Conservation (phyloP, 2,888 invertebrate species). For the Oligia fasciuncula region DNA sequence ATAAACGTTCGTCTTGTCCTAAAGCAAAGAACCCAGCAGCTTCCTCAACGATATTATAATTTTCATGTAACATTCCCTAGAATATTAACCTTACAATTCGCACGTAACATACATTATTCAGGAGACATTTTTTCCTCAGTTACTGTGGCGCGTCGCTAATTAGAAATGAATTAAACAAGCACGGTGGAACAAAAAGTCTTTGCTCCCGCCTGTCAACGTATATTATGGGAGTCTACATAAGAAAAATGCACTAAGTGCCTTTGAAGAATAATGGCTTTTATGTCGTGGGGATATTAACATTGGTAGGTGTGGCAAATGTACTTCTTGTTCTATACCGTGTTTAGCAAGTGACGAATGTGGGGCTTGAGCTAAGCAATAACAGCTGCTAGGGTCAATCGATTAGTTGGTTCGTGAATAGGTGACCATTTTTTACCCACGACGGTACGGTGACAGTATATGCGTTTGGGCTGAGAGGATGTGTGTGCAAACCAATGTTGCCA, state of each 20-base stretch:
- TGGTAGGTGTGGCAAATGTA: not conserved
- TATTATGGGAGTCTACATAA: slow-evolving; percentile 30
- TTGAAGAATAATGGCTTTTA: slow-evolving; percentile 28
- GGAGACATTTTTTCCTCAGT: slow-evolving; percentile 49
- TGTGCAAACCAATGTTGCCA: too few species aligned
- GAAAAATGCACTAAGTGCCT: slow-evolving; percentile 47
- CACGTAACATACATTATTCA: slow-evolving; percentile 41
- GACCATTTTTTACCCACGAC: not conserved
- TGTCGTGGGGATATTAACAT: slow-evolving; percentile 6
- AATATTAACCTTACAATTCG: slow-evolving; percentile 39
- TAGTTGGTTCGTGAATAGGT: too few species aligned
- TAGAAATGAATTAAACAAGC: slow-evolving; percentile 68
- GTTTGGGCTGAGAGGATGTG: too few species aligned
- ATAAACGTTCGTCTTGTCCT: too few species aligned
- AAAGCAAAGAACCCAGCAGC: not conserved
- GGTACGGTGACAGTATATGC: too few species aligned
- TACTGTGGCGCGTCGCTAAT: slow-evolving; percentile 58
- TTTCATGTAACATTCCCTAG: not conserved
- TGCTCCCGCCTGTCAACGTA: slow-evolving; percentile 47
- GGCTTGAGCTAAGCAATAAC: not conserved
- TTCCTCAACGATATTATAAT: slow-evolving; percentile 5
- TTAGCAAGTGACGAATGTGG: not conserved
- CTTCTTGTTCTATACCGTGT: not conserved
- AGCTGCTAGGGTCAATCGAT: too few species aligned
- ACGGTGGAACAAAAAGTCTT: slow-evolving; percentile 58